A percentile compares a stretch with the other conserved stretches of the same genome.
Conservation (phyloP, 2,797 vertebrate genomes). For the Caiman crocodilus region DNA sequence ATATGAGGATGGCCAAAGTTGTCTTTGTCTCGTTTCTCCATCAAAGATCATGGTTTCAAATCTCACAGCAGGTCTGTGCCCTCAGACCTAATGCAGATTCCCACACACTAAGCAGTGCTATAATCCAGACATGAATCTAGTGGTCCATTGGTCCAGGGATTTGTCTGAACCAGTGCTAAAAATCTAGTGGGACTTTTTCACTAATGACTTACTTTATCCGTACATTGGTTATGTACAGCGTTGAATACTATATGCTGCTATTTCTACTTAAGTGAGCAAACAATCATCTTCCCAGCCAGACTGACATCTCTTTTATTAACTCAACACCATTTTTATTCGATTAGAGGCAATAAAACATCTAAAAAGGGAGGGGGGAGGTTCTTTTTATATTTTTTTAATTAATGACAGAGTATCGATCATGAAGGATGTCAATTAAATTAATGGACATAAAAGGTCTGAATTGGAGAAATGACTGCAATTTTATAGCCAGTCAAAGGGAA, state of each 20-base stretch:
- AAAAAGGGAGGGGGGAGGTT: conserved; percentile 14
- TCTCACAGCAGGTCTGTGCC: background rate
- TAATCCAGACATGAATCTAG: background rate
- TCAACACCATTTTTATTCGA: conserved; percentile 43
- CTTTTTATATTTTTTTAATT: conserved; percentile 51
- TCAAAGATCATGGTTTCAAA: background rate
- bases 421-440: conserved; percentile 55
- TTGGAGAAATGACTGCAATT: conserved; percentile 48
- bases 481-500: background rate
- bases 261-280: conserved; percentile 47
- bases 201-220: background rate
- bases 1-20: background rate
- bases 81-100: background rate
- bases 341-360: conserved; percentile 56
- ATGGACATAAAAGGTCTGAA: conserved; percentile 42
- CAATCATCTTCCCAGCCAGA: conserved; percentile 46
- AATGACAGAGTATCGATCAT: conserved; percentile 55
- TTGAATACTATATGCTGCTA: background rate
- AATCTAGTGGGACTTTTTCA: background rate
- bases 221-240: background rate
- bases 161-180: background rate
- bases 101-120: background rate
- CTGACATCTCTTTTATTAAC: conserved; percentile 50
- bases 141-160: background rate
- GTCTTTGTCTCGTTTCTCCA: background rate